These are phyloP conservation scores for Amblyraja radiata DNA, from an alignment of 2,797 vertebrate species.

Conservation along the genomic window DNA sequence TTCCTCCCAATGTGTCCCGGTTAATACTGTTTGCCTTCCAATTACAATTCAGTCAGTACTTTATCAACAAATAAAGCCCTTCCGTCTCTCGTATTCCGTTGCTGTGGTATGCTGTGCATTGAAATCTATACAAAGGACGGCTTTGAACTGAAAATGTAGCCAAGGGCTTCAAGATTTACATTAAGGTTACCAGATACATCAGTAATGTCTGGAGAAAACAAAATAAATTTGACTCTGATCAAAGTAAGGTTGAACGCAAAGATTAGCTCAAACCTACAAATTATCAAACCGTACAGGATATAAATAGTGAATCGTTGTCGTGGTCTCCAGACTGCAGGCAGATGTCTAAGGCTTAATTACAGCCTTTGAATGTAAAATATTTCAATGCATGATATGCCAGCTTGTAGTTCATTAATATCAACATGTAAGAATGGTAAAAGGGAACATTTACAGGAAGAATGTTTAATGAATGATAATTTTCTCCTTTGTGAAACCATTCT, in stretches of 20 bases:
- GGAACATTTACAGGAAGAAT: slow-evolving; percentile 4
- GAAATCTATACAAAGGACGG: slow-evolving; percentile 4
- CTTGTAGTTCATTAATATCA: neutral
- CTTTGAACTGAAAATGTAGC: slow-evolving; percentile 7
- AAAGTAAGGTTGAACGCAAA: slow-evolving; percentile 9
- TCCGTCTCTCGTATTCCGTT: neutral
- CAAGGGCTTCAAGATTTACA: neutral
- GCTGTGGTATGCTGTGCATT: neutral
- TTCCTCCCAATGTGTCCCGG: neutral
- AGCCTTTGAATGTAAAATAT: slow-evolving; percentile 20
- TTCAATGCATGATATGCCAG: slow-evolving; percentile 20
- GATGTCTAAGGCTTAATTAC: slow-evolving; percentile 30
- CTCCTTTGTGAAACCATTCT: neutral
- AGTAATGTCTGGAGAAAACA: slow-evolving; percentile 6
- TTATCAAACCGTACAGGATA: neutral
- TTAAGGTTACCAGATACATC: neutral
- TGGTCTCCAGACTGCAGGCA: slow-evolving; percentile 19
- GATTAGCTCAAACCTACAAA: slow-evolving; percentile 25
- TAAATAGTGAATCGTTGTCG: slow-evolving; percentile 1
- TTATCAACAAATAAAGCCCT: slow-evolving; percentile 6
- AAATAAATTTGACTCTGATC: slow-evolving; percentile 23
- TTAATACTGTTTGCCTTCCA: neutral
- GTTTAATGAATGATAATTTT: neutral
- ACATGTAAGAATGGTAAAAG: slow-evolving; percentile 3
- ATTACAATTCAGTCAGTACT: neutral